Conservation (phyloP, 2,113 vertebrate species). For the Podarcis cretensis region DNA sequence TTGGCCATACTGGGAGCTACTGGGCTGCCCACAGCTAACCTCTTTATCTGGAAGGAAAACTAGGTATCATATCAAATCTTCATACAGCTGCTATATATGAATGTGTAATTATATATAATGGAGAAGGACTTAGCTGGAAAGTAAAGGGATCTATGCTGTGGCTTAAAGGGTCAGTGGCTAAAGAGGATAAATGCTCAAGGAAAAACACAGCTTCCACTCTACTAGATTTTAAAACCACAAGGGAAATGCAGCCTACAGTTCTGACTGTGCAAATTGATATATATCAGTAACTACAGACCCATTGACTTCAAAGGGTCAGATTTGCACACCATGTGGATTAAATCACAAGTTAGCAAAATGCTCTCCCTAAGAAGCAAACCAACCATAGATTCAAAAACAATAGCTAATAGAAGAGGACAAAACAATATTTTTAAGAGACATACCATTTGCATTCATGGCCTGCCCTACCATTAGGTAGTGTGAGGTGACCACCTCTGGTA, state of each 20-base stretch:
- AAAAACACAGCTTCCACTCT: not conserved
- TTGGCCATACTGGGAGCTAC: too few species aligned
- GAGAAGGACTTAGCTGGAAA: slow-evolving; percentile 5
- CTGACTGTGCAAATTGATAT: not conserved
- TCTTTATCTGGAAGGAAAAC: too few species aligned
- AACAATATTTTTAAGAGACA: not conserved
- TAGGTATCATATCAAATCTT: too few species aligned
- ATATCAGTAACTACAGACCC: not conserved
- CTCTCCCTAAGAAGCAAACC: not conserved
- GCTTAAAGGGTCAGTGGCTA: slow-evolving; percentile 17
- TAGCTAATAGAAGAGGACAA: not conserved
- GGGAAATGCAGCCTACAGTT: not conserved
- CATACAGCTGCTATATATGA: not conserved
- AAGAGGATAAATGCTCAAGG: not conserved
- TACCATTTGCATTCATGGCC: not conserved
- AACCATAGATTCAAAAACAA: not conserved
- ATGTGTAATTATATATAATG: not conserved
- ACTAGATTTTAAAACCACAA: not conserved
- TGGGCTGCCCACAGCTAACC: too few species aligned
- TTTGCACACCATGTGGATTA: not conserved
- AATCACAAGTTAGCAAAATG: not conserved
- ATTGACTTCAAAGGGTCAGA: not conserved
- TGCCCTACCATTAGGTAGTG: too few species aligned
- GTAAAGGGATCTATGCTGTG: not conserved
- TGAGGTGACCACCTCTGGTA: too few species aligned